Evolutionary conservation across 2,888 invertebrate species (phyloP), one percentile per base, ranked within the genome.

Genomic region (Poecilus cupreus): DNA sequence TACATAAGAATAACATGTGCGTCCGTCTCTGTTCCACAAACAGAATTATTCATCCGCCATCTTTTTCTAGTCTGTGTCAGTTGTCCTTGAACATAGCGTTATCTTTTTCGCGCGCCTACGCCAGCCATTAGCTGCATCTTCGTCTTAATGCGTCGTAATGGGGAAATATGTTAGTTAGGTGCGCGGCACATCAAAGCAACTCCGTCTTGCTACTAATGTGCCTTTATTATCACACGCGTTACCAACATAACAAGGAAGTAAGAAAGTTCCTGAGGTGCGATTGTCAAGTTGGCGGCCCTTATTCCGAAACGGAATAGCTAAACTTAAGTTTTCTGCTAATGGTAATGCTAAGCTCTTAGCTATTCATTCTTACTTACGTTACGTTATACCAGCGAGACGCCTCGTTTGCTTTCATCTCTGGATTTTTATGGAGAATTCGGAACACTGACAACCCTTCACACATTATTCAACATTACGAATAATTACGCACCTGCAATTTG

Each of bases 241-340:
- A 64, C 78, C 64, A 78, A 78, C 80, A 80, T 80, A 80, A 80
- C 80, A 80, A 80, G 80, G 72, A 70, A 80, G 72, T 72, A 80
- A 80, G 80, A 80, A 80, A 80, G 80, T 80, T 80, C 80, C 80
- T 37, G 72, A 80, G 80, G 72, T 80, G 80, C 80, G 72, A 80
- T 80, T 80, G 80, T 80, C 80, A 80, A 80, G 72, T 72, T 70
- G 80, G 72, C 51, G 57, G 68, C 54, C 80, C 80, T 80, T 87
- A 88, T 88, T 88, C 88, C 87, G 86, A 89, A 89, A 89, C 88
- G 86, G 88, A 89, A 89, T 89, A 87, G 88, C 86, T 88, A 88
- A 88, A 88, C 87, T 88, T 88, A 87, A 87, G 87, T 87, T 87
- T 88, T 87, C 87, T 86, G 87, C 87, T 88, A 88, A 88, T 88